Percentiles rank a stretch among this genome's conserved stretches.
These are phyloP conservation scores for Pipistrellus kuhlii DNA, from an alignment of 2,797 vertebrate species.

Conservation along the genomic window DNA sequence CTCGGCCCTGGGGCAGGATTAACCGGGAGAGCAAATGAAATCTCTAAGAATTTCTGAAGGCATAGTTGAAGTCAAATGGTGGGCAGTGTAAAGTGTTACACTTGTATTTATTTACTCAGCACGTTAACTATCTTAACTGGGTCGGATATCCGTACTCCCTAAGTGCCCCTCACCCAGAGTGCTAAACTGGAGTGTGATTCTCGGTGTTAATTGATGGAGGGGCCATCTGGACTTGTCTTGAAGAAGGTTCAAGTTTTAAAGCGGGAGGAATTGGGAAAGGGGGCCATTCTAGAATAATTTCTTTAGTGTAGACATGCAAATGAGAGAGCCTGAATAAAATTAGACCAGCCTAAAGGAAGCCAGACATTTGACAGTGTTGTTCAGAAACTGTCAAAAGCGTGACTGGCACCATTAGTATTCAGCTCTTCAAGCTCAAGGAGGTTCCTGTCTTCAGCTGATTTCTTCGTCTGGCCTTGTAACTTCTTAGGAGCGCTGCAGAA, in stretches of 20 bases:
- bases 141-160: background rate
- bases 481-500: background rate
- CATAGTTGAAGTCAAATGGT: slow-evolving; percentile 64
- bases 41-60: slow-evolving; percentile 51
- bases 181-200: slow-evolving; percentile 13
- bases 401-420: background rate
- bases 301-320: background rate
- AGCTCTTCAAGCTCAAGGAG: background rate
- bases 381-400: background rate
- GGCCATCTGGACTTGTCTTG: slow-evolving; percentile 49
- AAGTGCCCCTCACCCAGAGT: slow-evolving; percentile 16
- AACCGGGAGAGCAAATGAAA: slow-evolving; percentile 64
- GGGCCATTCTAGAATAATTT: background rate
- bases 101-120: slow-evolving; percentile 55
- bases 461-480: background rate
- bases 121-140: background rate
- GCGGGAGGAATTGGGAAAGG: background rate
- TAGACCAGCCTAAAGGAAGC: background rate
- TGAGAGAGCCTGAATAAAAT: background rate
- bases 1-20: slow-evolving; percentile 55
- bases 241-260: slow-evolving; percentile 45
- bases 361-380: background rate
- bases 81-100: slow-evolving; percentile 4
- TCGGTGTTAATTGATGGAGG: background rate
- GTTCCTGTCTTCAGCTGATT: background rate